Conservation (phyloP, 2,888 invertebrate species). For the Masnerella sp. region DNA sequence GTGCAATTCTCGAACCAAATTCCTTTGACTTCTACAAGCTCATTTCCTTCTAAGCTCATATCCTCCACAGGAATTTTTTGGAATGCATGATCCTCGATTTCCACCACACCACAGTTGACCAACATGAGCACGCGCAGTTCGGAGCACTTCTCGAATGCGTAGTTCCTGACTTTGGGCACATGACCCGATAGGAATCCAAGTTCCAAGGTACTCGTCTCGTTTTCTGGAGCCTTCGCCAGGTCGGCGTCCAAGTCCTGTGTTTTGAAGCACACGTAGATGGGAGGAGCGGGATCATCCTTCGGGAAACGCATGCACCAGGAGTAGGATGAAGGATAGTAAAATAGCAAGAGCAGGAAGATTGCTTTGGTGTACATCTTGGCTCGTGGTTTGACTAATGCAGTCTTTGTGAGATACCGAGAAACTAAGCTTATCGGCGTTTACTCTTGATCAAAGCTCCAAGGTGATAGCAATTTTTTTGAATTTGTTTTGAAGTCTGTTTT, state of each 20-base stretch:
- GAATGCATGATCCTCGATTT: conserved; percentile 31
- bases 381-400: no score
- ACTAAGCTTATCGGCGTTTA: no score
- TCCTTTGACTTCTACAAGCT: conserved; percentile 18
- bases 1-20: conserved; percentile 32
- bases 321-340: neutral
- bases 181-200: neutral
- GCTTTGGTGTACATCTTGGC: conserved; percentile 7
- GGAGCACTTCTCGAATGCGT: neutral
- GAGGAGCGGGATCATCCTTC: neutral
- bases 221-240: conserved; percentile 1
- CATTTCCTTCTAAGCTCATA: conserved; percentile 3
- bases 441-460: no score
- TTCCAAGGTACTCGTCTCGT: conserved; percentile 11
- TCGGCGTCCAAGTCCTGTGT: conserved; percentile 11
- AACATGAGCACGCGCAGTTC: neutral
- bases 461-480: no score
- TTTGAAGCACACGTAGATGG: conserved; percentile 6
- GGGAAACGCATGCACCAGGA: conserved; percentile 18
- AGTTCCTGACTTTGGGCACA: conserved; percentile 5
- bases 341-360: conserved; percentile 78
- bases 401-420: no score
- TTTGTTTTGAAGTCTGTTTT: no score
- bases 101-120: neutral
- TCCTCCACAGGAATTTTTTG: neutral